A percentile compares a stretch with the other conserved stretches of the same genome.
These are phyloP conservation scores for Andrena marginata DNA, from an alignment of 2,888 invertebrate species.

Conservation along the genomic window DNA sequence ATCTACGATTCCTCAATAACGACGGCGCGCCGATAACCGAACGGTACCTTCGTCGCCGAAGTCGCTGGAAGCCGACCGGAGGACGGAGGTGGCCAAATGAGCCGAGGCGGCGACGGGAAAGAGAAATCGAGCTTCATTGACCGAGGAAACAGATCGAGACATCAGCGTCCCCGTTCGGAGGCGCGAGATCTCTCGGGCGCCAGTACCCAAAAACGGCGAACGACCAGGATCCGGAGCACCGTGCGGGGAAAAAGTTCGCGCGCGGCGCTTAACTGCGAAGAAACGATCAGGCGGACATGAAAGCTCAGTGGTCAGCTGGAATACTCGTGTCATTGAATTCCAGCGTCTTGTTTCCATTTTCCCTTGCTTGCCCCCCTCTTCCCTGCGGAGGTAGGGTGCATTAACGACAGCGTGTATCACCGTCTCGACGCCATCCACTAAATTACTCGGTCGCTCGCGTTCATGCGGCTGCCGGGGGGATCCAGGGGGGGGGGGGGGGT, in stretches of 20 bases:
- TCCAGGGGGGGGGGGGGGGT: background rate
- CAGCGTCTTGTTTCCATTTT: constrained; percentile 10
- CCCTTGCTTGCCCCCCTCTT: background rate
- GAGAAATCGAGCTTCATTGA: background rate
- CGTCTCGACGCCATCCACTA: background rate
- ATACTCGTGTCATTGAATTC: background rate
- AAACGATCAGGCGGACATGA: background rate
- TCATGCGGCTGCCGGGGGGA: background rate
- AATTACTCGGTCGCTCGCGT: background rate
- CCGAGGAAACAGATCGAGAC: background rate
- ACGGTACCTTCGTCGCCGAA: background rate
- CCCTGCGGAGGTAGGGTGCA: background rate
- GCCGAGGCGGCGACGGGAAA: background rate
- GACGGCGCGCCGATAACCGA: constrained; percentile 33
- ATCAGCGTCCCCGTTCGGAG: background rate
- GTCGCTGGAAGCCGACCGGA: background rate
- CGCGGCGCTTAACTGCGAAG: background rate
- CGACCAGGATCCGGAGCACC: background rate
- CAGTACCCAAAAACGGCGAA: background rate
- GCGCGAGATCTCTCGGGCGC: background rate
- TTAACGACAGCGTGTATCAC: constrained; percentile 23
- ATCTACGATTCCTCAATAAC: constrained; percentile 42
- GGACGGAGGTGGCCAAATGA: background rate
- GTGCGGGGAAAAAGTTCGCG: background rate
- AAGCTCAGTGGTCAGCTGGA: background rate